Conservation (phyloP, 2,797 vertebrate species). For the Arnoldichthys spilopterus region DNA sequence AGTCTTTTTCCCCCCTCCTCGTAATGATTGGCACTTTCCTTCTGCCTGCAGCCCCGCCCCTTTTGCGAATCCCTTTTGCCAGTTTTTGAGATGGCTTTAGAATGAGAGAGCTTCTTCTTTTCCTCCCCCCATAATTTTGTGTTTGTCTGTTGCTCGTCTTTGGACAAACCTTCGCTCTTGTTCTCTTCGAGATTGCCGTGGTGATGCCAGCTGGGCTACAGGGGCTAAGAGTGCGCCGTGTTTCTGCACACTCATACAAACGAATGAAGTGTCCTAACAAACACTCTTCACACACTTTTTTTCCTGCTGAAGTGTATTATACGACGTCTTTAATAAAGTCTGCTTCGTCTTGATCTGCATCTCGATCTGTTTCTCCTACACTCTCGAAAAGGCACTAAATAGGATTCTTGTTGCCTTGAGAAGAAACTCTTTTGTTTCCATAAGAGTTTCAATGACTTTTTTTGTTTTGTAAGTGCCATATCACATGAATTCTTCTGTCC, state of each 20-base stretch:
- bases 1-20: constrained; percentile 53
- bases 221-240: not conserved
- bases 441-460: too few relatives aligned
- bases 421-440: too few relatives aligned
- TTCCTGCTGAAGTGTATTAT: constrained; percentile 7
- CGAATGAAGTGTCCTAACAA: constrained; percentile 1
- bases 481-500: too few relatives aligned
- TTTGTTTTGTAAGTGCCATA: too few relatives aligned
- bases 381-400: not conserved
- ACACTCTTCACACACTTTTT: constrained; percentile 1
- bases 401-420: too few relatives aligned
- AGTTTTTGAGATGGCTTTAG: constrained; percentile 32
- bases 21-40: constrained; percentile 64
- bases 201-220: not conserved
- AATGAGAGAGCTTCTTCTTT: constrained; percentile 36
- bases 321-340: constrained; percentile 18
- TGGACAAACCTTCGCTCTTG: constrained; percentile 11
- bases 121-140: constrained; percentile 21
- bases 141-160: constrained; percentile 25
- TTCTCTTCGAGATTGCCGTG: not conserved
- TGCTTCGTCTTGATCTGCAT: constrained; percentile 6
- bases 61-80: constrained; percentile 41
- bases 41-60: constrained; percentile 62
- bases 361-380: not conserved
- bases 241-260: constrained; percentile 19